phyloP scores from a whole-genome alignment of 92 coral and sea anemone species.

The Zoanthus sansibaricus region DNA sequence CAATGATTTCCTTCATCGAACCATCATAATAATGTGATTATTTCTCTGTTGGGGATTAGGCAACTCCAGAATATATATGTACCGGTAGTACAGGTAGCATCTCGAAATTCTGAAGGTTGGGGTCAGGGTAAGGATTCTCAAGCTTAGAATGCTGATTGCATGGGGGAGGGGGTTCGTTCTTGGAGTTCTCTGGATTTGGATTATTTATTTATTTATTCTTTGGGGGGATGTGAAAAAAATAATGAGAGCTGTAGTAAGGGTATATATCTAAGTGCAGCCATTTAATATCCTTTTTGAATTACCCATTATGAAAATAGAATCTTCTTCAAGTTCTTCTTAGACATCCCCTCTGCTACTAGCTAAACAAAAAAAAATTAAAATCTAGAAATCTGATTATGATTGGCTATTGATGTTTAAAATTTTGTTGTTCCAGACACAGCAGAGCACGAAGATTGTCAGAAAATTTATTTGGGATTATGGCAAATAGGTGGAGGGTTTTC shows the following conservation, averaged over 20 bases:
- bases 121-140: neutral
- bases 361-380: neutral
- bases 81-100: neutral
- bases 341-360: slow-evolving; percentile 1
- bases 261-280: neutral
- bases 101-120: slow-evolving; percentile 1
- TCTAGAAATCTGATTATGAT: neutral
- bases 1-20: neutral
- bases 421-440: slow-evolving; percentile 25
- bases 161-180: neutral
- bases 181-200: slow-evolving; percentile 5
- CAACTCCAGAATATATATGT: neutral
- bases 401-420: neutral
- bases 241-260: neutral
- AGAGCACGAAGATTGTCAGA: slow-evolving; percentile 37
- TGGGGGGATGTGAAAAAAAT: neutral
- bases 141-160: neutral
- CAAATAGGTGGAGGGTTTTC: neutral
- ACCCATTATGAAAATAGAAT: neutral
- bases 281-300: neutral
- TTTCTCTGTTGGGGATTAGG: neutral
- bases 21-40: neutral
- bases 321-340: neutral
- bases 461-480: slow-evolving; percentile 26
- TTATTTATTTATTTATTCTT: neutral